Evolutionary conservation across 2,113 vertebrate species (phyloP), one percentile per base, ranked within the genome.

Genomic region (Callocephalon fimbriatum): DNA sequence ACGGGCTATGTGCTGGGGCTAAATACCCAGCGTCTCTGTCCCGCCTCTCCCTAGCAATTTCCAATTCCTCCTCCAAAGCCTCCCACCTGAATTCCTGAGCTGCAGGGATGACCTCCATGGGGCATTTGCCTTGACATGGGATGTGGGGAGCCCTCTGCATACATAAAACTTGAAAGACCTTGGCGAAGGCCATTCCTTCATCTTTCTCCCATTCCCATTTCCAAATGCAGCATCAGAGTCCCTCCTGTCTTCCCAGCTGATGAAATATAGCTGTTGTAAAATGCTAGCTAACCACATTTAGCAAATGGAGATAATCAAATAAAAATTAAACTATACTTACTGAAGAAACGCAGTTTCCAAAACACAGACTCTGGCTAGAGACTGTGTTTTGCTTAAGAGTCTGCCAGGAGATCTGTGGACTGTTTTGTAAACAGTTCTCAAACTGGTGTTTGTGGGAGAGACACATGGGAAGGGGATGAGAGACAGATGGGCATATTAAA

Each of bases 381-480:
- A 77, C 31, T 76, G 19, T 93, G 62, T 88, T 96, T 91, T 92
- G 50, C 88, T 71, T 74, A 66, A 53, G 45, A 94, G 63, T 59
- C 63, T 96, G 93, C 93, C 95, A 95, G 74, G 65, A 95, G 91
- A 95, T 91, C 83, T 94, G 91, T 80, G 91, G 86, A 90, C 88
- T 83, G 68, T 93, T 93, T 95, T 91, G 91, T 92, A 95, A 94
- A 95, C 79, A 88, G 83, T 92, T 88, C 68, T 90, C 88, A 91
- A 66, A 93, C 59, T 54, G 38, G 63, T 93, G 50, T 88, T 95
- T 93, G 75, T 92, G 63, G 86, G 67, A 92, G 85, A 90, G 37
- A 74, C 79, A 81, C 72, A 54, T 94, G 63, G 79, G 68, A 93
- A 88, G 42, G 72, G 72, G 79, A 88, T 84, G 73, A 86, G 35